Percentiles rank a stretch among this genome's conserved stretches.
phyloP scores from a whole-genome alignment of 2,888 invertebrate genomes.

The Maniola hyperantus region DNA sequence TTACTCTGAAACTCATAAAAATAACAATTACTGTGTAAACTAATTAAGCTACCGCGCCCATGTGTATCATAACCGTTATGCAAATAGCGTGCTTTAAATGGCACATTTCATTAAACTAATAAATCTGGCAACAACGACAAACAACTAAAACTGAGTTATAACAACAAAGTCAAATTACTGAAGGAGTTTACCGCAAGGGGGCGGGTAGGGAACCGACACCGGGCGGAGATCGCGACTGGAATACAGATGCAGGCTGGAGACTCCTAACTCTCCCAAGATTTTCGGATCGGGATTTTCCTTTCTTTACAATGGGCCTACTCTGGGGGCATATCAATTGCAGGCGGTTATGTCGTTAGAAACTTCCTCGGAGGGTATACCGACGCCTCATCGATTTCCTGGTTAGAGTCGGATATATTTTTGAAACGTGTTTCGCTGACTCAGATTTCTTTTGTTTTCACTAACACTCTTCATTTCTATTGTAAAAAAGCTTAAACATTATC shows the following conservation, averaged over 20 bases:
- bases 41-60: slow-evolving; percentile 7
- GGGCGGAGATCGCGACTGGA: slow-evolving; percentile 66
- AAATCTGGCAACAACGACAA: slow-evolving; percentile 78
- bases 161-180: slow-evolving; percentile 82
- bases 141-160: slow-evolving; percentile 81
- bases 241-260: slow-evolving; percentile 73
- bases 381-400: slow-evolving; percentile 74
- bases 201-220: slow-evolving; percentile 59
- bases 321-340: slow-evolving; percentile 82
- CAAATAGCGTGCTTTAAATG: slow-evolving; percentile 56
- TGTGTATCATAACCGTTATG: slow-evolving; percentile 28
- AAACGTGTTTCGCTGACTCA: slow-evolving; percentile 38
- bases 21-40: slow-evolving; percentile 10
- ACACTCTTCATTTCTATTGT: not conserved
- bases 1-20: slow-evolving; percentile 1
- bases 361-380: slow-evolving; percentile 64
- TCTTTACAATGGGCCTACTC: slow-evolving; percentile 83
- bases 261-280: slow-evolving; percentile 79
- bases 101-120: slow-evolving; percentile 74
- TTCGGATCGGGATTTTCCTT: slow-evolving; percentile 82
- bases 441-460: slow-evolving; percentile 4
- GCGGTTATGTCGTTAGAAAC: slow-evolving; percentile 83
- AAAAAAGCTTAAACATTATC: not conserved
- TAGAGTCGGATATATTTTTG: slow-evolving; percentile 53
- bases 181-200: slow-evolving; percentile 77